phyloP scores from a whole-genome alignment of 2,113 vertebrate genomes.

The Oncorhynchus tshawytscha region DNA sequence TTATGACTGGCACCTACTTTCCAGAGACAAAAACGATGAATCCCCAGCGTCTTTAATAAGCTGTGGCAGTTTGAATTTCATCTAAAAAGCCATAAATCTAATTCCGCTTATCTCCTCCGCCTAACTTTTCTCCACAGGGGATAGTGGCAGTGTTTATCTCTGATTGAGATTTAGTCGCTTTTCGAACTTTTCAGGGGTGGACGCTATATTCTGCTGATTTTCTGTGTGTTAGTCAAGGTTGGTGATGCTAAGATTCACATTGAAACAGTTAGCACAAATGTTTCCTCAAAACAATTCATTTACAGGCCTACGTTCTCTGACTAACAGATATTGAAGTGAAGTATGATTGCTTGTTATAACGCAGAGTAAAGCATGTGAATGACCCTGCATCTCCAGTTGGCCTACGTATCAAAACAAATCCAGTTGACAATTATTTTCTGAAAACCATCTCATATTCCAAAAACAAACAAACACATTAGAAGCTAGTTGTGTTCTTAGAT shows the following conservation, averaged over 20 bases:
- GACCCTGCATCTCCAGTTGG: background rate
- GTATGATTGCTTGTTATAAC: no score
- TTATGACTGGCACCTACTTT: constrained; percentile 8
- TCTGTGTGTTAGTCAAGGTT: background rate
- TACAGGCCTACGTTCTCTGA: no score
- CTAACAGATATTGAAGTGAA: no score
- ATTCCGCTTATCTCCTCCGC: constrained; percentile 6
- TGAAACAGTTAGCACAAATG: background rate
- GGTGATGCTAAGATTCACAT: background rate
- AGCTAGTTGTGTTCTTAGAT: background rate
- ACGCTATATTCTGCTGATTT: background rate
- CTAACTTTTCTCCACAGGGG: background rate
- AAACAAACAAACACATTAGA: background rate
- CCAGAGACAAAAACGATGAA: constrained; percentile 3
- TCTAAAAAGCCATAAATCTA: constrained; percentile 3
- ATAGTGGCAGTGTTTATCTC: background rate
- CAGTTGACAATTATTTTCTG: background rate
- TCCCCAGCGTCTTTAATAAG: constrained; percentile 5
- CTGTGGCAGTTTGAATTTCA: constrained; percentile 11
- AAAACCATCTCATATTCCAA: background rate
- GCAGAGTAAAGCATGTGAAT: no score
- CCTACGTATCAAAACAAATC: background rate
- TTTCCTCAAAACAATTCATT: no score
- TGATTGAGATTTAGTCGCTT: constrained; percentile 17
- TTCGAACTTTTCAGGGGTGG: constrained; percentile 4